These are phyloP conservation scores for Columbina picui DNA, from an alignment of 2,113 vertebrate species.

Conservation along the genomic window DNA sequence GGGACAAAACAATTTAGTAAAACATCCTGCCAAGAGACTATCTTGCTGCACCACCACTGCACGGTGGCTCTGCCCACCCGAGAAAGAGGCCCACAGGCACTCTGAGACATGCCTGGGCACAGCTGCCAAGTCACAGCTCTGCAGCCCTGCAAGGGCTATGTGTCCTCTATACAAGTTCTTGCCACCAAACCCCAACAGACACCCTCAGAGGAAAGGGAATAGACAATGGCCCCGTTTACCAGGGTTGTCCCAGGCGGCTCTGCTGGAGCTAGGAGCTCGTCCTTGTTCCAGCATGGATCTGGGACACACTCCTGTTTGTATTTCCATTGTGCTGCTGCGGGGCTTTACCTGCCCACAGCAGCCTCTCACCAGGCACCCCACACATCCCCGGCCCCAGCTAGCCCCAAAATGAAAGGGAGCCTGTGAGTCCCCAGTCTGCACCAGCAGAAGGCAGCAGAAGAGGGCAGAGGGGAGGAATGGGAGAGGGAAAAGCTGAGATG, in stretches of 20 bases:
- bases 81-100: neutral
- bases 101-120: neutral
- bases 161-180: neutral
- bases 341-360: neutral
- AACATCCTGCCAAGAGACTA: neutral
- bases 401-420: neutral
- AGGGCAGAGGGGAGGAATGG: neutral
- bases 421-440: neutral
- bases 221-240: neutral
- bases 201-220: neutral
- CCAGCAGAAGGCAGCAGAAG: neutral
- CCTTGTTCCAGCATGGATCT: constrained; percentile 39
- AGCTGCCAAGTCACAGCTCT: neutral
- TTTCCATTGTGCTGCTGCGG: neutral
- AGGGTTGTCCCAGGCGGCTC: neutral
- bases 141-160: accelerated
- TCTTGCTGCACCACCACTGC: neutral
- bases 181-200: neutral
- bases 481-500: neutral
- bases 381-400: neutral
- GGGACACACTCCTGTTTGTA: neutral
- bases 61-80: neutral
- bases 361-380: neutral
- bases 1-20: neutral
- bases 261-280: neutral